Evolutionary conservation across 2,113 vertebrate genomes (phyloP), one percentile per base, ranked within the genome.

Genomic region (Cinclus cinclus): DNA sequence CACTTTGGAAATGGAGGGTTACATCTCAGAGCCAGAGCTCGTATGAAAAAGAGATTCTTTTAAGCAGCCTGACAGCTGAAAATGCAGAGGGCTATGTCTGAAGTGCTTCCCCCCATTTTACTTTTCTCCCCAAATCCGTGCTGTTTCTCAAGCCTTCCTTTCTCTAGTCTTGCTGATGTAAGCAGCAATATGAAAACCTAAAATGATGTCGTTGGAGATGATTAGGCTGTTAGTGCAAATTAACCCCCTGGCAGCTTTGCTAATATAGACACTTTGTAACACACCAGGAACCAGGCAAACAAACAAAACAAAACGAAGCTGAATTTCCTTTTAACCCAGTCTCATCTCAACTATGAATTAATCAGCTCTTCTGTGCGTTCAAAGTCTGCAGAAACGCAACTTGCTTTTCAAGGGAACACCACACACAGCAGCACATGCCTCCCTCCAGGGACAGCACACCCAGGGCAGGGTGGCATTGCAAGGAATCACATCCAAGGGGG

Each of bases 241-340:
- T 96, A 97, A 97, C 88, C 92, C 94, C 94, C 96, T 69, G 69
- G 85, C 76, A 96, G 86, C 83, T 96, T 55, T 67, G 88, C 69
- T 96, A 96, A 95, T 89, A 78, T 10, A 89, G 47, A 75, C 83
- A 76, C 90, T 96, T 68, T 92, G 73, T 88, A 94, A 93, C 88
- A 64, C 86, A 86, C 87, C 92, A 86, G 76, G 79, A 96, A 81
- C 47, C 44, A 86, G 76, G 67, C 47, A 92, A 96, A 87, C 75
- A 94, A 82, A 89, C 76, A 92, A 50, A 35, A n/a, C 44, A 70
- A 87, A 16, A 44, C 9, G 8, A 37, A 37, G 67, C 83, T 90
- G 83, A 88, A 80, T 95, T 94, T 92, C 77, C 50, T 62, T 93
- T 78, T n/a, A 94, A 70, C 15, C 49, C 47, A 7, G 49, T 13